A percentile compares a stretch with the other conserved stretches of the same genome.
Evolutionary conservation across 2,113 vertebrate genomes (phyloP).

Genomic region (Lagopus leucura): DNA sequence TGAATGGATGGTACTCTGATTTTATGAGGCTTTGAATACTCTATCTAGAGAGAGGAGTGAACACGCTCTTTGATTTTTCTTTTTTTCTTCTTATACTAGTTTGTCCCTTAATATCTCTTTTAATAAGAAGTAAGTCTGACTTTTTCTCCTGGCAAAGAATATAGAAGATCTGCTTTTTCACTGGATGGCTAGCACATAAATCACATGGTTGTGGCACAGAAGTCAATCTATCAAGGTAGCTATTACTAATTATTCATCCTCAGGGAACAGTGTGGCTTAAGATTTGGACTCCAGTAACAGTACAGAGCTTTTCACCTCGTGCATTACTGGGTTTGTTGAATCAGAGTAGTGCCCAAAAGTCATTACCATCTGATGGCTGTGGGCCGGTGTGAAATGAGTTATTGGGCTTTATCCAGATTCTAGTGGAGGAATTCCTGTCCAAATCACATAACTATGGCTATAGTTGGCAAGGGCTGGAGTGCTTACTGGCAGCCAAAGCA

Average conservation of each 20-base stretch:
- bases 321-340: not conserved
- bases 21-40: not conserved
- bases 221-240: conserved; percentile 10
- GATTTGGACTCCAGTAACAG: not conserved
- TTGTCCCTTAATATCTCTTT: not conserved
- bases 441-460: conserved; percentile 23
- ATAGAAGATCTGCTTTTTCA: not conserved
- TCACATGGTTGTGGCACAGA: not conserved
- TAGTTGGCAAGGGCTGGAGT: not conserved
- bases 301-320: conserved; percentile 45
- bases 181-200: not conserved
- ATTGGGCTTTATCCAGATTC: conserved; percentile 49
- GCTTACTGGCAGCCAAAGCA: not conserved
- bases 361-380: conserved; percentile 18
- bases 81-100: not conserved
- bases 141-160: not conserved
- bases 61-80: not conserved
- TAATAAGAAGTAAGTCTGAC: not conserved
- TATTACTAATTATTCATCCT: conserved; percentile 25
- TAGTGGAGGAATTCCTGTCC: conserved; percentile 45
- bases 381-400: conserved; percentile 35
- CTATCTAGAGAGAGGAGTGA: not conserved
- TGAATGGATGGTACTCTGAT: not conserved
- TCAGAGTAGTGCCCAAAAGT: conserved; percentile 23
- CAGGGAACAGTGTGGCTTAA: not conserved